These are phyloP conservation scores for Drosophila auraria DNA, from an alignment of 1,140 invertebrate species.

Conservation along the genomic window DNA sequence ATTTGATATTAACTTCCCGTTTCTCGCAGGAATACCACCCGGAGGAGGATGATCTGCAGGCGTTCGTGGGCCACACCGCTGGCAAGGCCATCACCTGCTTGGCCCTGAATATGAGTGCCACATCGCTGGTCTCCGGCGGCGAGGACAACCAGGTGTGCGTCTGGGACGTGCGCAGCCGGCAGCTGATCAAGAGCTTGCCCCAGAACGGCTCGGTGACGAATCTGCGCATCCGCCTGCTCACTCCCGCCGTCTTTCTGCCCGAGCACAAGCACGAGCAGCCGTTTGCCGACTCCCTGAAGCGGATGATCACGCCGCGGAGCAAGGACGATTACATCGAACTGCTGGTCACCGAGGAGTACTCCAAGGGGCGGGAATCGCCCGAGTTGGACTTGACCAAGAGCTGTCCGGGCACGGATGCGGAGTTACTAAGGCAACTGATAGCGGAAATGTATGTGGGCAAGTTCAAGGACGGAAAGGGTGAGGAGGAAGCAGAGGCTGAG, in stretches of 20 bases:
- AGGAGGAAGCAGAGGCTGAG: neutral
- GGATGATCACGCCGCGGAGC: slow-evolving; percentile 64
- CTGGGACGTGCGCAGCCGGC: slow-evolving; percentile 92
- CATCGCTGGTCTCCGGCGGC: slow-evolving; percentile 90
- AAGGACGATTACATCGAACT: slow-evolving; percentile 66
- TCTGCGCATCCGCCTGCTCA: slow-evolving; percentile 87
- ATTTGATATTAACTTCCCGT: neutral
- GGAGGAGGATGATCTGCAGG: slow-evolving; percentile 83
- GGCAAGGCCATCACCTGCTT: slow-evolving; percentile 89
- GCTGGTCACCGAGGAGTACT: slow-evolving; percentile 52
- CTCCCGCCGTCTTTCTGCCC: slow-evolving; percentile 85
- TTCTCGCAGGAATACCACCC: slow-evolving; percentile 87
- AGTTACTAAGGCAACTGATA: neutral
- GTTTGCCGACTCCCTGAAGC: slow-evolving; percentile 83
- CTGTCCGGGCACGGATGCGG: slow-evolving; percentile 4
- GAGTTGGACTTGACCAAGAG: slow-evolving; percentile 12
- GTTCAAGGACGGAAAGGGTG: neutral
- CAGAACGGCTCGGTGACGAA: slow-evolving; percentile 91
- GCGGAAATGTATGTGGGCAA: slow-evolving; percentile 2
- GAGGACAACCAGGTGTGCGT: slow-evolving; percentile 90
- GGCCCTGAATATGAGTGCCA: slow-evolving; percentile 89
- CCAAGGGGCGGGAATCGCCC: neutral
- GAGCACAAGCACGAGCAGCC: slow-evolving; percentile 84
- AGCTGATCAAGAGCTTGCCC: slow-evolving; percentile 89
- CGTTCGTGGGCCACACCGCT: slow-evolving; percentile 89